Evolutionary conservation across 2,113 vertebrate genomes (phyloP).

Genomic region (Thalassarche chlororhynchos): DNA sequence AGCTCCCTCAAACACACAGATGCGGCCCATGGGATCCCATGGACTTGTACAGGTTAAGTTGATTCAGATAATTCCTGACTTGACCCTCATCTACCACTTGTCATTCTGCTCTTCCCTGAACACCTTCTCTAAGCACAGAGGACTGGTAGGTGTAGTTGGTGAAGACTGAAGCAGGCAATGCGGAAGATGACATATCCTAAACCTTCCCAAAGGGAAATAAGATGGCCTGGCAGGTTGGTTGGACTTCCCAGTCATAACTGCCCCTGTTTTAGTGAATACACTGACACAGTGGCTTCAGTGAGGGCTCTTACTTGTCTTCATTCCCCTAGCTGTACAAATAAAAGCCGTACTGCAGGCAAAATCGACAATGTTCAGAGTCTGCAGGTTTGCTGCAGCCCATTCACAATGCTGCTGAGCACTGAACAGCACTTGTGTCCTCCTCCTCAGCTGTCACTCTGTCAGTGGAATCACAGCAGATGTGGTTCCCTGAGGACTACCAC

Average conservation of each 20-base stretch:
- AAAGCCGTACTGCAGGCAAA: neutral
- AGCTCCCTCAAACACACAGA: neutral
- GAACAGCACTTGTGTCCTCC: neutral
- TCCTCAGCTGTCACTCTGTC: neutral
- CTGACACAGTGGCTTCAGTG: neutral
- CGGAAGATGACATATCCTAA: neutral
- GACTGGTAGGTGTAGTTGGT: neutral
- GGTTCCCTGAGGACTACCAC: neutral
- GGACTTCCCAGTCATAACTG: neutral
- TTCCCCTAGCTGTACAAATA: neutral
- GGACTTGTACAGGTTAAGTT: too few species aligned
- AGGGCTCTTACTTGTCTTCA: neutral
- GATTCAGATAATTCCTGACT: neutral
- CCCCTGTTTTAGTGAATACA: neutral
- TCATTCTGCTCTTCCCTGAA: neutral
- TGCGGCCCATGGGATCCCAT: neutral
- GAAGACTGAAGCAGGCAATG: neutral
- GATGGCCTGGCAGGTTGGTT: neutral
- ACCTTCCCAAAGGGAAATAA: neutral
- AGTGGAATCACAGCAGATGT: neutral
- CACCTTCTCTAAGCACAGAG: neutral
- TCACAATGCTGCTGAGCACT: neutral
- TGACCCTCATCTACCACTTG: neutral
- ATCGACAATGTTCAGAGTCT: neutral
- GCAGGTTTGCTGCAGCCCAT: neutral